Evolutionary conservation across 2,797 vertebrate species (phyloP), one percentile per base, ranked within the genome.

Genomic region (Chelon labrosus): DNA sequence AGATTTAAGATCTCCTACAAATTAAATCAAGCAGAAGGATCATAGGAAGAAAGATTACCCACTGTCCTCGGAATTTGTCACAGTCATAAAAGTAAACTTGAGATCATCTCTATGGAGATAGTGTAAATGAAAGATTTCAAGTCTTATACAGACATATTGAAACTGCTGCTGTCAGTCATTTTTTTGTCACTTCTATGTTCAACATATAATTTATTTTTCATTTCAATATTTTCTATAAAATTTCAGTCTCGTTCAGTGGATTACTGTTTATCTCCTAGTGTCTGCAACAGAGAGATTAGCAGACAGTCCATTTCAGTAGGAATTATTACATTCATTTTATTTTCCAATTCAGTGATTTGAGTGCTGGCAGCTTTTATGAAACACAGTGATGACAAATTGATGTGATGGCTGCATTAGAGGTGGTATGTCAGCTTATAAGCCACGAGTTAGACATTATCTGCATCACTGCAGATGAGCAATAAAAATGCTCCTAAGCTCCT

Each of bases 401-500:
- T 68, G 44, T 12, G 25, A 62, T 57, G 27, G 53, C 19, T 35
- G 44, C 66, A 65, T 44, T 41, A 41, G 49, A 69, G 49, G 27
- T 31, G 49, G 19, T 6, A 35, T 53, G 51, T 70, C 31, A 10
- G 51, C 14, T 65, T 66, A 55, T 7, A 13, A 75, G 59, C 54
- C 58, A 65, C 67, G 38, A 46, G 70, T 71, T 73, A 16, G 58
- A 61, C 70, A 62, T 80, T 80, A 78, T 79, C 74, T 79, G 79
- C 76, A 75, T 82, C 74, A 2, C 65, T 78, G 65, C 71, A 80
- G 76, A 75, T 56, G 3, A 66, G 65, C 59, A 79, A 69, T 74
- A 66, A 74, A 85, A 79, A 65, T 12, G 19, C 5, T 1, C 8
- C 41, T 69, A n/a, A n/a, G n/a, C n/a, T n/a, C n/a, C n/a, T n/a